Evolutionary conservation across 2,888 invertebrate genomes (phyloP), one percentile per base, ranked within the genome.

Genomic region (Hypolimnas misippus): DNA sequence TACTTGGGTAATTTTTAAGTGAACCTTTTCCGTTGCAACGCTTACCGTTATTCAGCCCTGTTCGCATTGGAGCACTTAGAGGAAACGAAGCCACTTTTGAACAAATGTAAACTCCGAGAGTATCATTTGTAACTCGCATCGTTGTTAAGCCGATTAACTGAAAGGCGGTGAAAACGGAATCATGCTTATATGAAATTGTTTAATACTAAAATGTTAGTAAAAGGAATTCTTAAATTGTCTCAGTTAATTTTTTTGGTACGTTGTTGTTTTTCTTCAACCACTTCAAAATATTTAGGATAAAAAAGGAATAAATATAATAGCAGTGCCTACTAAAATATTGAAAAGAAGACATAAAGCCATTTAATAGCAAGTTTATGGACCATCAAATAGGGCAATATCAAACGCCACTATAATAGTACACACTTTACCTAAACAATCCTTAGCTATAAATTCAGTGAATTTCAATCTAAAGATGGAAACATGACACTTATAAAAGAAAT

Each of bases 1-100:
- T 84, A 86, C 84, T 77, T 46, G 62, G 79, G 81, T 87, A 88
- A 89, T 90, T 89, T 89, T 89, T 90, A 90, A 89, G 86, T 85
- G 84, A 83, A 83, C 81, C 81, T 84, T 85, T 83, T 76, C 78
- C 86, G 84, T 82, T 89, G 87, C 88, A 88, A 82, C 86, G 86
- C 88, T 86, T 80, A 79, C 82, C 78, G 83, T 84, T 86, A 88
- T 89, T 88, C 87, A 89, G 80, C 71, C 80, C 70, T 73, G 79
- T 80, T 79, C 75, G 82, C 85, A 83, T 80, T 81, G 76, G 72
- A 84, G 86, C 87, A 88, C 89, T 89, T 89, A 88, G 83, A 83
- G 83, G 80, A 83, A 81, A 84, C 81, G 82, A 84, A 85, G 84
- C 86, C 81, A 86, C 86, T 84, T 83, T 84, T 86, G 87, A 87